Evolutionary conservation across 2,113 vertebrate species (phyloP).

Genomic region (Psammodynastes pulverulentus): DNA sequence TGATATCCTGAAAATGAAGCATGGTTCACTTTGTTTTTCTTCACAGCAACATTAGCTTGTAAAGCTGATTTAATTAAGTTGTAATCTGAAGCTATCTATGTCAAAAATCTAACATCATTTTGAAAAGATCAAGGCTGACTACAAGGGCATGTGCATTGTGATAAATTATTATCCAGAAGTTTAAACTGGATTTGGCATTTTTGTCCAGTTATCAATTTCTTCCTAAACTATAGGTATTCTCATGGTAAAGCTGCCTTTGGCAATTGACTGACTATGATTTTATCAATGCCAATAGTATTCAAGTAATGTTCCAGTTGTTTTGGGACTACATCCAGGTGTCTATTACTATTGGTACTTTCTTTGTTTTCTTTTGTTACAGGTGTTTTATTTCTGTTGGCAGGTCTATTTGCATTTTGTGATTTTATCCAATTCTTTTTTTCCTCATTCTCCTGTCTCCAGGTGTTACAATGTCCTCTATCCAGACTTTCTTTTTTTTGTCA

Average conservation of each 20-base stretch:
- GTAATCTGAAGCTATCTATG: background rate
- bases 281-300: background rate
- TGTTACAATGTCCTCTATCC: too few relatives aligned
- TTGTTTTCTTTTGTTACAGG: background rate
- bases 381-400: background rate
- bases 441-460: too few relatives aligned
- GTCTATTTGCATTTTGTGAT: too few relatives aligned
- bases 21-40: background rate
- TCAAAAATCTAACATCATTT: constrained; percentile 15
- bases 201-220: background rate
- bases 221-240: background rate
- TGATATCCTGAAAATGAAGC: background rate
- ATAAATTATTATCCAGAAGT: background rate
- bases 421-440: too few relatives aligned
- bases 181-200: background rate
- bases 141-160: constrained; percentile 8
- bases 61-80: constrained; percentile 20
- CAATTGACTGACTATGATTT: background rate
- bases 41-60: background rate
- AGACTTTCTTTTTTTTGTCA: too few relatives aligned
- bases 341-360: background rate
- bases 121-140: constrained; percentile 7
- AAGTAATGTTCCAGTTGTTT: background rate
- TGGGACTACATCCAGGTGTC: background rate
- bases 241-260: background rate